Percentiles rank a stretch among this genome's conserved stretches.
Conservation (phyloP, 2,797 vertebrate genomes). For the Mormyrops attenuatus region DNA sequence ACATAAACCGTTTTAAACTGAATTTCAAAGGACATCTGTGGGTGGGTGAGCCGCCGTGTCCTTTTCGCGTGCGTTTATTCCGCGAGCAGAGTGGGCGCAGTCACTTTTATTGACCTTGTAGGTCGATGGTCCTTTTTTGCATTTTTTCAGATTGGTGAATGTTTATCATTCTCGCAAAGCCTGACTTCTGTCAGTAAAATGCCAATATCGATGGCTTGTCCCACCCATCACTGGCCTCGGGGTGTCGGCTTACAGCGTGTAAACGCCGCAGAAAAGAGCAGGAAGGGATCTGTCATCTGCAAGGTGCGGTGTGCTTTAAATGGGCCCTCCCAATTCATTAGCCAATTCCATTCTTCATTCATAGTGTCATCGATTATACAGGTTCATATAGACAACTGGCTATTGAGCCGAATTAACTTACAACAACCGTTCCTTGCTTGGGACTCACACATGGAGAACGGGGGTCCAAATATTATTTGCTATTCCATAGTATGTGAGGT, state of each 20-base stretch:
- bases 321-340: not conserved
- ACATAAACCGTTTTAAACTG: not conserved
- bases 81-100: constrained; percentile 8
- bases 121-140: constrained; percentile 62
- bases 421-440: not conserved
- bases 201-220: not conserved
- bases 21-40: constrained; percentile 11
- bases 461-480: not conserved
- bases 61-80: not conserved
- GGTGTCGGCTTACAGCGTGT: not conserved
- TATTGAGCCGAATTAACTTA: not conserved
- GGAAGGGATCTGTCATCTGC: not conserved
- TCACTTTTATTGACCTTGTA: constrained; percentile 7
- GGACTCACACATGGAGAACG: not conserved
- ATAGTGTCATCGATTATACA: not conserved
- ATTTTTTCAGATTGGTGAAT: constrained; percentile 18
- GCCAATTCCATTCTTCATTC: not conserved
- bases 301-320: not conserved
- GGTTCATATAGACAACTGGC: not conserved
- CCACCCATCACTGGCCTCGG: not conserved
- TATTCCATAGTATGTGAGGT: not conserved
- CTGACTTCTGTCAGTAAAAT: not conserved
- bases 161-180: not conserved
- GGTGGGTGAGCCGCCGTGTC: not conserved
- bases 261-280: not conserved